Evolutionary conservation across 2,888 invertebrate genomes (phyloP).

Genomic region (Drosophila histrio): DNA sequence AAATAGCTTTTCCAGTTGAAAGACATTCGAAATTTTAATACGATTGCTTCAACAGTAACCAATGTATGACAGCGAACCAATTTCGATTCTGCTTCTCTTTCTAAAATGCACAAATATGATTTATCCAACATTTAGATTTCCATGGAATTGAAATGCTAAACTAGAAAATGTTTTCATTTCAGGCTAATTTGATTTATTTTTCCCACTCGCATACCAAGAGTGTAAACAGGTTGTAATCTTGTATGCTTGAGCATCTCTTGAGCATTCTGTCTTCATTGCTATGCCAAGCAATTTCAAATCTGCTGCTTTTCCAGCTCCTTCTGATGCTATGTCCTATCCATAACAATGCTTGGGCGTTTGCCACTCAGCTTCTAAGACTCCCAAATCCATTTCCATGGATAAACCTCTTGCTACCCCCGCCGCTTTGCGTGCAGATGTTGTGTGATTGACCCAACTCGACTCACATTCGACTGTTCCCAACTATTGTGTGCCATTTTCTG

Average conservation of each 20-base stretch:
- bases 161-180: conserved; percentile 13
- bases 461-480: conserved; percentile 26
- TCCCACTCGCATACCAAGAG: conserved; percentile 17
- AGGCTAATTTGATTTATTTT: conserved; percentile 45
- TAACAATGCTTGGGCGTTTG: conserved; percentile 38
- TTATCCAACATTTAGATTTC: not conserved
- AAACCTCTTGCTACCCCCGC: not conserved
- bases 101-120: not conserved
- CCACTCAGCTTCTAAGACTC: conserved; percentile 10
- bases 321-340: conserved; percentile 10
- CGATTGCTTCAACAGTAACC: not conserved
- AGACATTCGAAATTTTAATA: not conserved
- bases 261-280: conserved; percentile 21
- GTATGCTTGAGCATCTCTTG: conserved; percentile 22
- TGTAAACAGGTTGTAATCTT: conserved; percentile 45
- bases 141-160: not conserved
- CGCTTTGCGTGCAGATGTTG: conserved; percentile 21
- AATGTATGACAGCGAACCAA: too few relatives aligned
- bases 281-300: conserved; percentile 29
- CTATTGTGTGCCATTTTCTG: conserved; percentile 47
- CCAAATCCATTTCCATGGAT: conserved; percentile 17
- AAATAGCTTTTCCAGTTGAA: too few relatives aligned
- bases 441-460: conserved; percentile 68
- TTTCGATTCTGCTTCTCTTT: too few relatives aligned
- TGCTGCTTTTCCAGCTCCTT: conserved; percentile 1